Evolutionary conservation across 2,797 vertebrate species (phyloP), one percentile per base, ranked within the genome.

Genomic region (Muscicapa striata): DNA sequence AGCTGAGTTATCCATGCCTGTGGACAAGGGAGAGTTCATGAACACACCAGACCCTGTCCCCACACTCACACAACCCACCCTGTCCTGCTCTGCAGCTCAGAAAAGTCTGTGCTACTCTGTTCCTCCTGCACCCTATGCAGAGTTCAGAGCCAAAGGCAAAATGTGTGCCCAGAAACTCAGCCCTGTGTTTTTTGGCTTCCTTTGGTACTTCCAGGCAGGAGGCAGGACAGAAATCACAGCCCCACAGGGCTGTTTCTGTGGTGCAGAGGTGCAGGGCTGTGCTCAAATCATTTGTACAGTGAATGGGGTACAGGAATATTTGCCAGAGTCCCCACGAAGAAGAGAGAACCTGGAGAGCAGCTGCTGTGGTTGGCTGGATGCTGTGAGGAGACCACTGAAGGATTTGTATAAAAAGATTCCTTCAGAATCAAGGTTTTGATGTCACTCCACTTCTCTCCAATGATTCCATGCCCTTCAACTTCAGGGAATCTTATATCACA

Each of bases 241-340:
- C 36, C 54, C 11, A 1, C 5, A 10, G 29, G 0, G 0, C 15
- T 20, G 11, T 21, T 61, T 29, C 38, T 21, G 3, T 13, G 12
- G 23, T 17, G 73, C 76, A 76, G 52, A 66, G 7, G 27, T 16
- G 17, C 58, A 69, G 67, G 52, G 32, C 19, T 3, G 0, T 20
- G 24, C 70, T 55, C 16, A 30, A 24, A 34, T 4, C 6, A 36
- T 58, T 55, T 46, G 5, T 24, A 24, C 15, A 46, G 6, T 7
- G 49, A 77, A 46, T 57, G 11, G 27, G 41, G 13, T 15, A 14
- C 1, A 3, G 27, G 10, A 86, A 55, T 0, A 1, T 15, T 55
- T 58, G 24, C 23, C 45, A 6, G 59, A 41, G 21, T 29, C 9
- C 17, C 13, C 17, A 2, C 4, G 26, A 49, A 51, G 30, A 85